These are phyloP conservation scores for Caenorhabditis brenneri DNA, from an alignment of 1,140 invertebrate species.

Conservation along the genomic window DNA sequence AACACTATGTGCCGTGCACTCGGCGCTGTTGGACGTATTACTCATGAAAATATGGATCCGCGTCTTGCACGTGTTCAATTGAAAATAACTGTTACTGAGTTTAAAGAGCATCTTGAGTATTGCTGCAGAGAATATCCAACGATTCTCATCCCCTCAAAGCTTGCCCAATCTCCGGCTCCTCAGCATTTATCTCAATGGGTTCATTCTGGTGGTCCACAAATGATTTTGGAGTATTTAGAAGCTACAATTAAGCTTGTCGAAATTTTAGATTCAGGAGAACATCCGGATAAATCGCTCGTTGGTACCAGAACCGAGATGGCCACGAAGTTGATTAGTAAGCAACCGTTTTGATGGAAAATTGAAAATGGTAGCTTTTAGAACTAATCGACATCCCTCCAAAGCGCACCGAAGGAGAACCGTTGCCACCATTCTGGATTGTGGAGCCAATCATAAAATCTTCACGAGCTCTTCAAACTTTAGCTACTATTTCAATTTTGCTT, in stretches of 20 bases:
- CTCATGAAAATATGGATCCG: not conserved
- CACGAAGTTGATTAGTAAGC: not conserved
- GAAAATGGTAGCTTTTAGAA: not conserved
- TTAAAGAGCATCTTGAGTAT: not conserved
- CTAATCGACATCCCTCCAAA: not conserved
- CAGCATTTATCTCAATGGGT: conserved; percentile 21
- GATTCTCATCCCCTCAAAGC: conserved; percentile 6
- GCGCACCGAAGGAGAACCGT: not conserved
- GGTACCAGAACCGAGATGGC: conserved; percentile 21
- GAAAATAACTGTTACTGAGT: conserved; percentile 10
- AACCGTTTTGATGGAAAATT: too few species aligned
- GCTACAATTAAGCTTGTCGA: conserved; percentile 9
- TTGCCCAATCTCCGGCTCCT: conserved; percentile 8
- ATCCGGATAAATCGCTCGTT: not conserved
- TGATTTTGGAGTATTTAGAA: conserved; percentile 24
- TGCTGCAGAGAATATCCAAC: conserved; percentile 17
- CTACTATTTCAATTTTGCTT: not conserved
- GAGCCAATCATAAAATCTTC: conserved; percentile 12
- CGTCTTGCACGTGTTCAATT: conserved; percentile 16
- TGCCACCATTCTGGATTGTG: conserved; percentile 8
- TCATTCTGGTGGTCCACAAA: not conserved
- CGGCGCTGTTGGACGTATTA: not conserved
- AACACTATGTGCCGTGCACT: conserved; percentile 14
- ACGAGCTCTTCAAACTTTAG: conserved; percentile 14
- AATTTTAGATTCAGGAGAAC: not conserved